Base-by-base conservation (phyloP, 1,140 invertebrate species). In the Lepidurus packardi region DNA sequence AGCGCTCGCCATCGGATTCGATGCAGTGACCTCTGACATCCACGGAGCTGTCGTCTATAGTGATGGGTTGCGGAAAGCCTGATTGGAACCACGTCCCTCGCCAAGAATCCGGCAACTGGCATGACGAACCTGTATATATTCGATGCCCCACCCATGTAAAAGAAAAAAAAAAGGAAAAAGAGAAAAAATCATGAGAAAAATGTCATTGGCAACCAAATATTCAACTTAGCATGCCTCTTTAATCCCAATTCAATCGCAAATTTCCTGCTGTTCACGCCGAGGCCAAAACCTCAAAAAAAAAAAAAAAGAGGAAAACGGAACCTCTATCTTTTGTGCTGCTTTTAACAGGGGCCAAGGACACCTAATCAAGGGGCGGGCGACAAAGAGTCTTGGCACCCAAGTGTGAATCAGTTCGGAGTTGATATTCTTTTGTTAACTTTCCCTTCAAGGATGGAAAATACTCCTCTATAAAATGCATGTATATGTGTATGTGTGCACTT, bases 81-180 rank as follows among this genome's bases (percentile, higher is more conserved):
- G 91, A 93, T 84, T 94, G 92, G 85, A 94, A 94, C 92, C 92
- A 94, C 78, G 89, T 90, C 78, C 92, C 93, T 82, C 92, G 89
- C 92, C 93, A 94, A 78, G 88, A 88, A 75, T 88, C 86, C 79
- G 92, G 92, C 86, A 94, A 93, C 80, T 89, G 88, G 85, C 92
- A 94, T 24, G 16, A 42, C 11, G 77, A 78, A 16, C 78, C 78
- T 78, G 34, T 44, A 75, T 7, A 75, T 47, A 34, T 34, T 34
- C 34, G 34, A 34, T 4, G 34, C 34, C 34, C 79, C 76, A 53
- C 79, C 82, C 82, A 81, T 13, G 79, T 43, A 81, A 77, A 44
- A 65, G 10, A 75, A 81, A 81, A 76, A 77, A 78, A 79, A n/a
- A 77, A 45, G 80, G 77, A 77, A 9, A 4, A 9, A 47, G 9